Conservation (phyloP, 2,797 vertebrate genomes). For the Anguilla pacifica region DNA sequence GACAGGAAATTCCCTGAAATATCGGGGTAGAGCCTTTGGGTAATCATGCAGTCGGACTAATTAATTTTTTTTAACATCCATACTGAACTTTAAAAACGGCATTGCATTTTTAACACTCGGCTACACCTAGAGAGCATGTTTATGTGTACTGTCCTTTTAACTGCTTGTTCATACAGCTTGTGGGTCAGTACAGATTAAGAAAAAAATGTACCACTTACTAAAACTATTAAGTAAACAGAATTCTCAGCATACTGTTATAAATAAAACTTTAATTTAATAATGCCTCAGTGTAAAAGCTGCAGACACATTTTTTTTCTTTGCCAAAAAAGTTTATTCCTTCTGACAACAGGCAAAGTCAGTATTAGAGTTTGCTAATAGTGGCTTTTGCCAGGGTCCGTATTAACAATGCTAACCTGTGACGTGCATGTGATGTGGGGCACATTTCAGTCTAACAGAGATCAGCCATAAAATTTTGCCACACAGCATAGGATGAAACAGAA, state of each 20-base stretch:
- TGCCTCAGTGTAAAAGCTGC: neutral
- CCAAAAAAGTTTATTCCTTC: neutral
- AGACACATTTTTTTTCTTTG: neutral
- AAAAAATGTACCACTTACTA: neutral
- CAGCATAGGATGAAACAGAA: neutral
- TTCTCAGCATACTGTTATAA: neutral
- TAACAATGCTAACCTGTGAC: neutral
- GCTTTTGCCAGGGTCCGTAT: neutral
- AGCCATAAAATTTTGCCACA: neutral
- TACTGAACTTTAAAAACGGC: neutral
- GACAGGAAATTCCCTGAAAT: neutral
- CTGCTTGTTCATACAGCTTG: neutral
- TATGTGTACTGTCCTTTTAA: neutral
- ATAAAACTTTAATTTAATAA: neutral
- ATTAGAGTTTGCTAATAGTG: neutral
- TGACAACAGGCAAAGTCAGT: neutral
- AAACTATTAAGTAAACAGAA: neutral
- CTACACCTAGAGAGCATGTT: neutral
- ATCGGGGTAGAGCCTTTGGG: neutral
- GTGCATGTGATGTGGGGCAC: neutral
- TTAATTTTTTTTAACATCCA: neutral
- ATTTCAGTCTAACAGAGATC: neutral
- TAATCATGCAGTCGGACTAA: neutral
- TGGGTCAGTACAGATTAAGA: neutral
- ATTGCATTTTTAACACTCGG: neutral